These are phyloP conservation scores for Abrostola tripartita DNA, from an alignment of 2,888 invertebrate genomes.

Conservation along the genomic window DNA sequence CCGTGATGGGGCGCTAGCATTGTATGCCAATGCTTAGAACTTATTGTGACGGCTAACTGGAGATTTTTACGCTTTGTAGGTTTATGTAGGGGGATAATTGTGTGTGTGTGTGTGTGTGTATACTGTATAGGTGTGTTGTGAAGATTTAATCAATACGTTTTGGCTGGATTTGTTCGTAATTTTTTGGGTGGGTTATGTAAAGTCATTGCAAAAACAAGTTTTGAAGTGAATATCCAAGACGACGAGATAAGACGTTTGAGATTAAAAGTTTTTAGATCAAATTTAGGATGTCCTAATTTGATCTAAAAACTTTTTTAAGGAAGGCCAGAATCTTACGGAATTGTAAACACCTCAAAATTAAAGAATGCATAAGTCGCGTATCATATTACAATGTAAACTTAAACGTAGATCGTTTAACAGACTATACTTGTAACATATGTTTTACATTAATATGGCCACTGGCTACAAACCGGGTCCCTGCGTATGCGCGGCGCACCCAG, in stretches of 20 bases:
- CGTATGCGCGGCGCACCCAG: conserved; percentile 34
- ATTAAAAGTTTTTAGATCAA: no score
- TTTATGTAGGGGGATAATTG: conserved; percentile 32
- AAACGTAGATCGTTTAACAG: conserved; percentile 36
- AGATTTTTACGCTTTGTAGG: conserved; percentile 51
- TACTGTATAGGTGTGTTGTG: no score
- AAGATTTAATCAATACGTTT: neutral
- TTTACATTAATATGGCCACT: conserved; percentile 34
- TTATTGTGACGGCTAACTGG: conserved; percentile 36
- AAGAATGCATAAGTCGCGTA: no score
- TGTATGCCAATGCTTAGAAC: conserved; percentile 50
- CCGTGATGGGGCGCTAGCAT: conserved; percentile 38
- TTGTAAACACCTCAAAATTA: neutral
- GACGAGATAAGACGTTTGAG: no score
- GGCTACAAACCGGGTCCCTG: conserved; percentile 27
- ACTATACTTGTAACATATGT: conserved; percentile 46
- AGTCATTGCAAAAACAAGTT: neutral
- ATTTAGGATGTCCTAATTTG: no score
- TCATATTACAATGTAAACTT: conserved; percentile 17
- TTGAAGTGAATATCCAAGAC: no score
- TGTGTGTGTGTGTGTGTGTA: conserved; percentile 18
- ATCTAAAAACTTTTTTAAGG: no score
- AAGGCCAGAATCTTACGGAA: no score
- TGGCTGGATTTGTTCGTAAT: neutral
- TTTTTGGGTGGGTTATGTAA: no score